These are phyloP conservation scores for Lagria hirta DNA, from an alignment of 2,888 invertebrate genomes.

Conservation along the genomic window DNA sequence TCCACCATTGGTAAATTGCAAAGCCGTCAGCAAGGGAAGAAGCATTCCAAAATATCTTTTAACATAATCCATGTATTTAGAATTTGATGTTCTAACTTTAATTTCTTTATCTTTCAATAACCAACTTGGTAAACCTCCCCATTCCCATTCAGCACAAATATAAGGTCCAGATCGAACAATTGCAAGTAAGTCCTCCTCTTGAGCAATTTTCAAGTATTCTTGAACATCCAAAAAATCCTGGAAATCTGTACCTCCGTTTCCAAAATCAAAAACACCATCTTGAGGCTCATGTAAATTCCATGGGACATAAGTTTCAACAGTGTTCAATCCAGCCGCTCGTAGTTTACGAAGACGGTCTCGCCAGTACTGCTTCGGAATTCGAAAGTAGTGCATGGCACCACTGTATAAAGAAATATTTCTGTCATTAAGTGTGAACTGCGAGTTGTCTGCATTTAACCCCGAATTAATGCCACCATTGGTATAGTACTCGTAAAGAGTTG, in stretches of 20 bases:
- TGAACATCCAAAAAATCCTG: conserved; percentile 59
- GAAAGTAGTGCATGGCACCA: conserved; percentile 80
- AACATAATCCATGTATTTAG: conserved; percentile 54
- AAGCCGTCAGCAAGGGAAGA: conserved; percentile 54
- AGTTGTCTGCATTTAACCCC: conserved; percentile 44
- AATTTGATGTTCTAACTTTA: conserved; percentile 51
- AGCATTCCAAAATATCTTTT: conserved; percentile 56
- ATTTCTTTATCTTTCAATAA: conserved; percentile 54
- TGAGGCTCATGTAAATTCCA: conserved; percentile 87
- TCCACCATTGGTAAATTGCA: conserved; percentile 65
- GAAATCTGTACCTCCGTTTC: conserved; percentile 63
- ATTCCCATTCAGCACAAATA: conserved; percentile 89
- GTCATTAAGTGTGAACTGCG: conserved; percentile 52
- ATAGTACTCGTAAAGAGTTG: conserved; percentile 55
- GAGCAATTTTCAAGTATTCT: conserved; percentile 70
- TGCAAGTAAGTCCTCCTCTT: conserved; percentile 66
- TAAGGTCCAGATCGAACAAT: conserved; percentile 87
- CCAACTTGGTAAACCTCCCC: conserved; percentile 51
- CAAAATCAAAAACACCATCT: conserved; percentile 54
- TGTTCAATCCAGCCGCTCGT: conserved; percentile 81
- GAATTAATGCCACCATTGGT: conserved; percentile 46
- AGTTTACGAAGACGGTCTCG: conserved; percentile 73
- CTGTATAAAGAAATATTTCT: conserved; percentile 53
- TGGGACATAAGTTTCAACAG: conserved; percentile 82
- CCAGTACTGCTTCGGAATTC: conserved; percentile 78